These are phyloP conservation scores for Drosophila sturtevanti DNA, from an alignment of 1,140 invertebrate genomes.

Conservation along the genomic window DNA sequence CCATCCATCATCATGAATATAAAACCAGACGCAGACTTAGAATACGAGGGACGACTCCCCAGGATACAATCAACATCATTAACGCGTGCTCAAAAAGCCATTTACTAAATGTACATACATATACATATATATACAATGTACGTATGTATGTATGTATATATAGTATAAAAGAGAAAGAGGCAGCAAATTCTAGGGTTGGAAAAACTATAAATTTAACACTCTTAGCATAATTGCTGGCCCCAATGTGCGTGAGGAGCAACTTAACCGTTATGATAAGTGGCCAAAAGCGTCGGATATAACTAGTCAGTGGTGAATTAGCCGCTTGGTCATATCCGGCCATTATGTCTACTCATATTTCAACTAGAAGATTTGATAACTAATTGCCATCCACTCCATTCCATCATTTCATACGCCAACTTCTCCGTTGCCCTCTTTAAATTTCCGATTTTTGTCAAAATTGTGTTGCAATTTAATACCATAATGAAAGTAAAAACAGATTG, in stretches of 20 bases:
- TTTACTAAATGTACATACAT: slow-evolving; percentile 56
- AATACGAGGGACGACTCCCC: slow-evolving; percentile 31
- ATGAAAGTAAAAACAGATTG: neutral
- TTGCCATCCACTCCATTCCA: slow-evolving; percentile 35
- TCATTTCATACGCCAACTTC: no score
- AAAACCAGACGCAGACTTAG: slow-evolving; percentile 47
- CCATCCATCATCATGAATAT: slow-evolving; percentile 76
- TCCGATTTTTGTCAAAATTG: slow-evolving; percentile 58
- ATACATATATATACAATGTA: neutral
- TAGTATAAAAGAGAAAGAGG: slow-evolving; percentile 59
- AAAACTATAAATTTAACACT: slow-evolving; percentile 78
- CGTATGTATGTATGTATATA: neutral
- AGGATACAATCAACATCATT: slow-evolving; percentile 77
- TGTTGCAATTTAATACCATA: slow-evolving; percentile 57
- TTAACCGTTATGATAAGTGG: slow-evolving; percentile 74
- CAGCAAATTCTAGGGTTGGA: slow-evolving; percentile 27
- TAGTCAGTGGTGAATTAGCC: slow-evolving; percentile 56
- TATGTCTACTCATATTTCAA: slow-evolving; percentile 59
- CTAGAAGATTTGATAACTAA: slow-evolving; percentile 33
- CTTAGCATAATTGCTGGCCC: slow-evolving; percentile 73
- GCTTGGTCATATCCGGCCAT: slow-evolving; percentile 49
- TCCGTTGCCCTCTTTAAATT: neutral
- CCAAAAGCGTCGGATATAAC: slow-evolving; percentile 51
- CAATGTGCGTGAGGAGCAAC: slow-evolving; percentile 62
- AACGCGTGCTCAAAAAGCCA: slow-evolving; percentile 79